Base-by-base conservation (phyloP, 2,113 vertebrate genomes). In the Pteropus alecto region DNA sequence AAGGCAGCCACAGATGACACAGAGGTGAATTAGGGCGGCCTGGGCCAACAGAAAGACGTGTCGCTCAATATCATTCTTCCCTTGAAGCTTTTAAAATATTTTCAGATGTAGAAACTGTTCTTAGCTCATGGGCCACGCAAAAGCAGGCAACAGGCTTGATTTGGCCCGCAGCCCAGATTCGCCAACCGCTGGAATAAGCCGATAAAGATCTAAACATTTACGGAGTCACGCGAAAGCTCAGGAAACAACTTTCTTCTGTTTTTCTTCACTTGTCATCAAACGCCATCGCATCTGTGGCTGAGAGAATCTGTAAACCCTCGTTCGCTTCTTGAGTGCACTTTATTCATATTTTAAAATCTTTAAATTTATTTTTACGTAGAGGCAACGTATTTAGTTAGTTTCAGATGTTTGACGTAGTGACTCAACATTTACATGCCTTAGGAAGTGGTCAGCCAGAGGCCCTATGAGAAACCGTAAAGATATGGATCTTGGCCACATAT, bases 181-280 rank as follows among this genome's bases (percentile, higher is more conserved):
- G 21, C n/a, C 54, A 30, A 35, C 2, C 0, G 0, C n/a, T 0
- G 11, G 1, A 22, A n/a, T 26, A n/a, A 48, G 33, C 41, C 0
- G 12, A 30, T 48, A 38, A 24, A 28, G 21, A 30, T 30, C 16
- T 7, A 33, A 70, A 10, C 15, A 1, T 61, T 43, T 7, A 46
- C 1, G 30, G 19, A 30, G 22, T 14, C 56, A 5, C 15, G 15
- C 22, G 1, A 54, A 54, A 30, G 3, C 16, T 11, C 6, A 0
- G 22, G 41, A 18, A 76, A 71, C 6, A 8, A 38, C 38, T 38
- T 11, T 41, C 7, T 71, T 43, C 19, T 22, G 1, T 0, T 28
- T 51, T 35, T 65, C 46, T 56, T 21, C 8, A 41, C 5, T 35
- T 10, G 12, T 10, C 24, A 33, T 19, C 38, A 83, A 65, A 74